Base-by-base conservation (phyloP, 2,797 vertebrate species). In the Galaxias olidus region DNA sequence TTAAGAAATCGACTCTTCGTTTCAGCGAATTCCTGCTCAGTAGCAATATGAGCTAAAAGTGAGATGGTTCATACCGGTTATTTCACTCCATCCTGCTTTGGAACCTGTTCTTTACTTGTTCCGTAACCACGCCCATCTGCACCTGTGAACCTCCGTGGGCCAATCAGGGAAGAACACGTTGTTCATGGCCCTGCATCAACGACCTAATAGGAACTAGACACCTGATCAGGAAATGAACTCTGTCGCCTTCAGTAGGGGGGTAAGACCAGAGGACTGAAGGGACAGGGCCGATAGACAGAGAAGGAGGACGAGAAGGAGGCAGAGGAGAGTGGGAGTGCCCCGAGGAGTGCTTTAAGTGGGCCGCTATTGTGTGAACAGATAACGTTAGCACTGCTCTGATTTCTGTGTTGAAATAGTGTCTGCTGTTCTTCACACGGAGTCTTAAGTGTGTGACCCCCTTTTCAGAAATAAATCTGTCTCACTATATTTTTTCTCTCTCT, bases 161-260 rank as follows among this genome's bases (percentile, higher is more conserved):
- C 71, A 80, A 71, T 75, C 57, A 61, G 12, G 61, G 13, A 62
- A 11, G 30, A n/a, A 50, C 59, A 71, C 41, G 4, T 8, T 59
- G 13, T 30, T 4, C 51, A 0, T 17, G 12, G 50, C 63, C 63
- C 30, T 30, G 6, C 30, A 3, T 30, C 30, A 40, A 0, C 8
- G 19, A 13, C 8, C 18, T 20, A 13, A 8, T 10, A 4, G 9
- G 72, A 59, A 68, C 1, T 57, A 53, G 49, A 74, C 10, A 64
- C n/a, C 55, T 41, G 44, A 57, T 55, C 47, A 65, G 65, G 71
- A 75, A 61, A 17, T 57, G n/a, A 30, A 18, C 15, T 18, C 57
- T 19, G 18, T 43, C n/a, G 5, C 12, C 18, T 42, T n/a, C 13
- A 41, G n/a, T 41, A 40, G 17, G n/a, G 20, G 54, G 6, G 0